Evolutionary conservation across 2,888 invertebrate genomes (phyloP).

Genomic region (Drosophila merina): DNA sequence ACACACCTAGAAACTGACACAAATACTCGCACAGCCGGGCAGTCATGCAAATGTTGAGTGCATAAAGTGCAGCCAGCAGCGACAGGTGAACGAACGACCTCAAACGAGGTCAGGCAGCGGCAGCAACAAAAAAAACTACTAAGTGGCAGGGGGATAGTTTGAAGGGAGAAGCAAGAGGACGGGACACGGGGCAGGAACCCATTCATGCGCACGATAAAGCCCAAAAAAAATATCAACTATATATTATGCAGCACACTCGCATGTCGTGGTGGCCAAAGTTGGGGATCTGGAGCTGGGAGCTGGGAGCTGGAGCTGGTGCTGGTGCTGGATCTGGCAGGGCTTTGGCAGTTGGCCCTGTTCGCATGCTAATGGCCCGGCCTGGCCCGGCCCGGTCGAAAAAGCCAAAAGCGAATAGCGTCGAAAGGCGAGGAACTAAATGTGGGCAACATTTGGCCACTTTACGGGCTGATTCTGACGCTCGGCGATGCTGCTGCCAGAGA

Average conservation of each 20-base stretch:
- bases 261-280: conserved; percentile 25
- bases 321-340: conserved; percentile 25
- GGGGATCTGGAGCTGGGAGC: too few species aligned
- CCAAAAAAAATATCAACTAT: conserved; percentile 63
- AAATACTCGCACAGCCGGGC: conserved; percentile 20
- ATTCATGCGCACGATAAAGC: conserved; percentile 76
- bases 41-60: conserved; percentile 73
- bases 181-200: conserved; percentile 45
- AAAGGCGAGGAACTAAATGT: conserved; percentile 42
- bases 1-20: conserved; percentile 36
- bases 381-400: conserved; percentile 17
- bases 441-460: conserved; percentile 76
- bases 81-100: conserved; percentile 81
- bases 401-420: neutral
- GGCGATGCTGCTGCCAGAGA: conserved; percentile 52
- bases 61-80: conserved; percentile 72
- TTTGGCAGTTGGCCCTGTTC: conserved; percentile 60
- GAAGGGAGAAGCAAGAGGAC: neutral
- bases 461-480: conserved; percentile 23
- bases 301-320: conserved; percentile 30
- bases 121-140: conserved; percentile 42
- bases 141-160: conserved; percentile 3
- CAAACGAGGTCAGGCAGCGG: conserved; percentile 77
- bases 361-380: conserved; percentile 65
- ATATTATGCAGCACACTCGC: conserved; percentile 31